Evolutionary conservation across 2,888 invertebrate genomes (phyloP), one percentile per base, ranked within the genome.

Genomic region (Liodrosophila aerea): DNA sequence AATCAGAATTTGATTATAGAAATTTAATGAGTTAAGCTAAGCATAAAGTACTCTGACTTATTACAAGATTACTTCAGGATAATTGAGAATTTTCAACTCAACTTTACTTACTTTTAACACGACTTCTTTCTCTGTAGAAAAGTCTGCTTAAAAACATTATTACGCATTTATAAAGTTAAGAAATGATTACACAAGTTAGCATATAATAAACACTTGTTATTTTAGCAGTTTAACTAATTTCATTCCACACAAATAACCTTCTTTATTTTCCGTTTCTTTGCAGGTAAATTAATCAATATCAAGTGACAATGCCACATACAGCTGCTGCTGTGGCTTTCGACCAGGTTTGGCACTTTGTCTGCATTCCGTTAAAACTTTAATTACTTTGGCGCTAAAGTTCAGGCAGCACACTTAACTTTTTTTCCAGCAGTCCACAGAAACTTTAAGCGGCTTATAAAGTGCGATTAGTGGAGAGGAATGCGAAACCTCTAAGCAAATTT

Each of bases 351-450:
- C 22, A 22, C 29, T 43, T 15, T 9, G 13, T 7, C 22, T 11
- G 16, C 2, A 11, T 15, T 16, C 46, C 31, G 56, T 50, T 46
- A 53, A 77, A 76, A 80, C 67, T 77, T 77, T 80, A 80, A 77
- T 77, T 77, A 77, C 76, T 75, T 73, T 67, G 64, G 59, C 67
- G 75, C 73, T 29, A 57, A 72, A 80, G 69, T 72, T 77, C 65
- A n/a, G n/a, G n/a, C n/a, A 53, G 60, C 46, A 62, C 69, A 66
- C 73, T 75, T 73, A 67, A 76, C 66, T 80, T 62, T 74, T 41
- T 57, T 5, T n/a, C n/a, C n/a, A n/a, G 52, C 53, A 51, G 50
- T 64, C 53, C 59, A 49, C 50, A 60, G 30, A 52, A 70, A 70
- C 64, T 60, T 75, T 77, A 77, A 76, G 77, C 76, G 39, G 70